These are phyloP conservation scores for Heliconius eleuchia DNA, from an alignment of 1,140 invertebrate species.

Conservation along the genomic window DNA sequence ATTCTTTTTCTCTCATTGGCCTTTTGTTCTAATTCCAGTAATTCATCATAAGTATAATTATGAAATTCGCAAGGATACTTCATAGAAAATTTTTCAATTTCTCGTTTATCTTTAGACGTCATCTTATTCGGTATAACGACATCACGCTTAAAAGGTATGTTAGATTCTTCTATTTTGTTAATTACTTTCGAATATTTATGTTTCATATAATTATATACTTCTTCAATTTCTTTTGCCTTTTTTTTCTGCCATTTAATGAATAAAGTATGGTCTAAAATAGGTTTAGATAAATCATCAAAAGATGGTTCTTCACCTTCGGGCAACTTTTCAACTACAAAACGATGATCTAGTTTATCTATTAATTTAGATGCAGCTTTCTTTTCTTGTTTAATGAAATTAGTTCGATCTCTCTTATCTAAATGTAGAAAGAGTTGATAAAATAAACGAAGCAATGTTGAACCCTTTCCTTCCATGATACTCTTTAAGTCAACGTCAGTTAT, in stretches of 20 bases:
- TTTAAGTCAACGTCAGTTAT: constrained; percentile 74
- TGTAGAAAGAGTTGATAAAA: constrained; percentile 83
- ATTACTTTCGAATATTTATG: constrained; percentile 68
- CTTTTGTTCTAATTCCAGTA: constrained; percentile 62
- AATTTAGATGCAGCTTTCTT: constrained; percentile 70
- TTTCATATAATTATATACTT: constrained; percentile 64
- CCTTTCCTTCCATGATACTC: constrained; percentile 79
- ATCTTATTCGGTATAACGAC: constrained; percentile 37
- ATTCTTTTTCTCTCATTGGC: constrained; percentile 53
- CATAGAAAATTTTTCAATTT: constrained; percentile 65
- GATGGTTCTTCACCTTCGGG: constrained; percentile 49
- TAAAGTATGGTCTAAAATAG: constrained; percentile 72
- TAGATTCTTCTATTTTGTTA: constrained; percentile 53
- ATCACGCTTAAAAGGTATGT: constrained; percentile 42
- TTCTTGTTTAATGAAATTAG: constrained; percentile 80
- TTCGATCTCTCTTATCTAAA: constrained; percentile 82
- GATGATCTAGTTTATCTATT: constrained; percentile 65
- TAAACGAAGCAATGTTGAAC: constrained; percentile 76
- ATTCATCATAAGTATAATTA: constrained; percentile 67
- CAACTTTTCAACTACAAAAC: constrained; percentile 63
- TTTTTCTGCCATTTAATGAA: constrained; percentile 82
- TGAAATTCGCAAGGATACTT: constrained; percentile 65
- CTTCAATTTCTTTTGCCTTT: constrained; percentile 71
- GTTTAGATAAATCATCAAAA: constrained; percentile 69
- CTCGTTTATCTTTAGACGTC: constrained; percentile 55